Evolutionary conservation across 2,888 invertebrate genomes (phyloP).

Genomic region (Schizotus pectinicornis): DNA sequence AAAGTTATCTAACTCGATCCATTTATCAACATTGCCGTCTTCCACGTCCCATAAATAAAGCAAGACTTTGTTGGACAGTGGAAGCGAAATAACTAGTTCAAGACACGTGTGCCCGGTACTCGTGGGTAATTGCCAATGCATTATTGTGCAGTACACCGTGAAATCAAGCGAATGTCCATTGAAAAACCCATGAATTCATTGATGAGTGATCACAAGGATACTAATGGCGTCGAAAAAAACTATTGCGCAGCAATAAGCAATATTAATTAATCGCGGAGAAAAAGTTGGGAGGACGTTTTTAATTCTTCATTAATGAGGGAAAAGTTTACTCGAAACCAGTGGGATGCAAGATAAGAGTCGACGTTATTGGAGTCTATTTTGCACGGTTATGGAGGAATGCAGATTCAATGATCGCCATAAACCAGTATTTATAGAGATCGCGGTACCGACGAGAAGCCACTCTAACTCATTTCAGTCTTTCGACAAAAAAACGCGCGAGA

Average conservation of each 20-base stretch:
- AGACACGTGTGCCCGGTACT: background rate
- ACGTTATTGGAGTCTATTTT: conserved; percentile 39
- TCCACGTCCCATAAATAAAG: background rate
- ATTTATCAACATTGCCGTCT: conserved; percentile 9
- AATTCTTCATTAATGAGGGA: background rate
- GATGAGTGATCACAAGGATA: conserved; percentile 26
- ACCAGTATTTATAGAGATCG: conserved; percentile 44
- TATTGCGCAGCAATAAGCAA: conserved; percentile 12
- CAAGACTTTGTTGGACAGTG: too few relatives aligned
- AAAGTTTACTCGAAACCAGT: conserved; percentile 8
- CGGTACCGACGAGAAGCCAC: conserved; percentile 24
- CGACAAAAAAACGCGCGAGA: too few relatives aligned
- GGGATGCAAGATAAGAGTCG: conserved; percentile 33
- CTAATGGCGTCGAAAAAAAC: background rate
- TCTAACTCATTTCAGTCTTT: background rate
- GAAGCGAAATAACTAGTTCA: background rate
- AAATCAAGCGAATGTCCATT: background rate
- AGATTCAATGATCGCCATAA: conserved; percentile 42
- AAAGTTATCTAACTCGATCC: conserved; percentile 7
- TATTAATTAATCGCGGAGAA: conserved; percentile 2
- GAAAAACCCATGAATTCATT: conserved; percentile 10
- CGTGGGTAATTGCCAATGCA: too few relatives aligned
- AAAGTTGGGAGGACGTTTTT: background rate
- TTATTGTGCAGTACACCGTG: conserved; percentile 3
- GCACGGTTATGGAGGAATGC: conserved; percentile 42